Evolutionary conservation across 2,888 invertebrate genomes (phyloP).

Genomic region (Hypolimnas misippus): DNA sequence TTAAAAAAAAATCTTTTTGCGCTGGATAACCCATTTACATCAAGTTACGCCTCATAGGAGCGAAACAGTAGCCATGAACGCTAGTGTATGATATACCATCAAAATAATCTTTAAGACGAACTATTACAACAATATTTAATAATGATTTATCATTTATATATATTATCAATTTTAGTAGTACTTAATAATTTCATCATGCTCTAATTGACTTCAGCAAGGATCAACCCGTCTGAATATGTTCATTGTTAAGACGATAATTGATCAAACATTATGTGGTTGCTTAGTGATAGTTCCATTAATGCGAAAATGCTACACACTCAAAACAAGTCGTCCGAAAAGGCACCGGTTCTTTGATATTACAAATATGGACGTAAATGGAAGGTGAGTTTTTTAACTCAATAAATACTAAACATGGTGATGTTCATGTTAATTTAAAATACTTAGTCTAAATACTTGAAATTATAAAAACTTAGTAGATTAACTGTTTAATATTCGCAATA

Average conservation of each 20-base stretch:
- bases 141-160: too few species aligned
- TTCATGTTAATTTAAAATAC: neutral
- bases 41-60: too few species aligned
- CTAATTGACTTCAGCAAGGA: neutral
- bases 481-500: too few species aligned
- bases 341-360: neutral
- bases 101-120: neutral
- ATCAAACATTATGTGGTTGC: slow-evolving; percentile 29
- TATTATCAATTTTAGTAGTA: too few species aligned
- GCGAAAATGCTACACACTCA: neutral
- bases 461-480: neutral
- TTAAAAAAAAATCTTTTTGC: too few species aligned
- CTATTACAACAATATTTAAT: too few species aligned
- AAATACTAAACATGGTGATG: neutral
- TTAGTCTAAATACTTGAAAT: neutral
- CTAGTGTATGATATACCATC: too few species aligned
- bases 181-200: neutral
- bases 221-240: neutral
- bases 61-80: too few species aligned
- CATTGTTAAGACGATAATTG: slow-evolving; percentile 11
- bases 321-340: neutral
- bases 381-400: slow-evolving; percentile 15
- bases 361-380: slow-evolving; percentile 20
- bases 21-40: too few species aligned
- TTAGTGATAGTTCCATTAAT: slow-evolving; percentile 16